These are phyloP conservation scores for Oxycera nigricornis DNA, from an alignment of 2,888 invertebrate genomes.

Conservation along the genomic window DNA sequence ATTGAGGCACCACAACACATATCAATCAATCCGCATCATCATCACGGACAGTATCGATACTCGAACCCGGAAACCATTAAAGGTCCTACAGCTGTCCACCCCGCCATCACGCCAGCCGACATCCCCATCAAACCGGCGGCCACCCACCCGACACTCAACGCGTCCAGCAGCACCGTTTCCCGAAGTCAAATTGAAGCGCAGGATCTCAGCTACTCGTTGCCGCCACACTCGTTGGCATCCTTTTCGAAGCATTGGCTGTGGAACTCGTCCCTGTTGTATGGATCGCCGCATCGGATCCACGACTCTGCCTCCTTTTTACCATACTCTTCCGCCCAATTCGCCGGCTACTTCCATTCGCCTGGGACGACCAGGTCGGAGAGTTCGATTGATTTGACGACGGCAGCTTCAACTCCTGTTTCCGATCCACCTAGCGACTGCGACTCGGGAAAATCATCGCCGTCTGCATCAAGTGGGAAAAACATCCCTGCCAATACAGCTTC, in stretches of 20 bases:
- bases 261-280: constrained; percentile 61
- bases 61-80: constrained; percentile 33
- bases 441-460: constrained; percentile 61
- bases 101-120: constrained; percentile 40
- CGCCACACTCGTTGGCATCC: constrained; percentile 47
- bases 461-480: constrained; percentile 49
- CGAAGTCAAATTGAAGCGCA: constrained; percentile 40
- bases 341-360: constrained; percentile 50
- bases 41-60: constrained; percentile 20
- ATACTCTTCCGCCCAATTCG: constrained; percentile 52
- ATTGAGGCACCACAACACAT: neutral
- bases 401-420: constrained; percentile 51
- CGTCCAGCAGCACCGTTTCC: constrained; percentile 38
- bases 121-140: constrained; percentile 57
- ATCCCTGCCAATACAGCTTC: constrained; percentile 49
- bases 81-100: constrained; percentile 42
- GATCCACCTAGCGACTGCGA: constrained; percentile 61
- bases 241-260: constrained; percentile 62
- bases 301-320: constrained; percentile 51
- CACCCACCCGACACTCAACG: constrained; percentile 50
- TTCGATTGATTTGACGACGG: constrained; percentile 58
- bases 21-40: constrained; percentile 28
- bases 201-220: constrained; percentile 47
- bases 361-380: constrained; percentile 56
- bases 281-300: constrained; percentile 55